phyloP scores from a whole-genome alignment of 2,113 vertebrate genomes.

The Ceyx melanurus region DNA sequence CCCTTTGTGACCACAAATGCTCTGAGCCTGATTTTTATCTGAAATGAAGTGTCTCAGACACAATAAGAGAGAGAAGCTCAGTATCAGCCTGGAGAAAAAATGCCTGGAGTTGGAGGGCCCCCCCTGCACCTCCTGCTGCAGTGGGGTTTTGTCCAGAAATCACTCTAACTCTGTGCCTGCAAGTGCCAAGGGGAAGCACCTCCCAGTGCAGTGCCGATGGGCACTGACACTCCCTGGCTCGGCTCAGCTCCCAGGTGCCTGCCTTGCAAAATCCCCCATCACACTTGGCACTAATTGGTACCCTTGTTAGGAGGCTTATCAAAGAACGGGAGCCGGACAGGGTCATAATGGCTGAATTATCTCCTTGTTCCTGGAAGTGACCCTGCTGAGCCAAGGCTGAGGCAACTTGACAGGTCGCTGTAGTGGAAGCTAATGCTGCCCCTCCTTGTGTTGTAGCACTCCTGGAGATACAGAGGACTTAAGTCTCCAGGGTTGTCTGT shows the following conservation, averaged over 20 bases:
- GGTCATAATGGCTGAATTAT: slow-evolving; percentile 60
- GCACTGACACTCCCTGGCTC: not conserved
- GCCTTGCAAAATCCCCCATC: slow-evolving; percentile 28
- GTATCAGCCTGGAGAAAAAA: not conserved
- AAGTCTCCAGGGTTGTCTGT: not conserved
- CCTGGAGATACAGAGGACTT: not conserved
- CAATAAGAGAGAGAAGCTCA: not conserved
- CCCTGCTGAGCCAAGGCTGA: slow-evolving; percentile 49
- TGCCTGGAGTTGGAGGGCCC: not conserved
- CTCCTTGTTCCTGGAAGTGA: slow-evolving; percentile 64
- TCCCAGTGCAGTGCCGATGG: accelerated
- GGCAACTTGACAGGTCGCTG: slow-evolving; percentile 43
- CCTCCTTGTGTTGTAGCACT: not conserved
- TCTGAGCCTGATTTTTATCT: slow-evolving; percentile 15
- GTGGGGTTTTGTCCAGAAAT: not conserved
- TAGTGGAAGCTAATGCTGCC: slow-evolving; percentile 39
- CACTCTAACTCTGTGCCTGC: not conserved
- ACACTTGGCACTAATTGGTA: slow-evolving; percentile 60
- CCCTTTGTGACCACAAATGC: slow-evolving; percentile 9
- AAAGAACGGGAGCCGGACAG: not conserved
- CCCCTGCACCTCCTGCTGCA: not conserved
- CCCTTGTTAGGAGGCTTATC: slow-evolving; percentile 55
- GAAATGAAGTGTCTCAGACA: not conserved
- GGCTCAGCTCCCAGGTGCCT: slow-evolving; percentile 19
- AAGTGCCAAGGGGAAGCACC: not conserved